Percentiles rank a stretch among this genome's conserved stretches.
phyloP scores from a whole-genome alignment of 2,797 vertebrate genomes.

The Botia kubotai region DNA sequence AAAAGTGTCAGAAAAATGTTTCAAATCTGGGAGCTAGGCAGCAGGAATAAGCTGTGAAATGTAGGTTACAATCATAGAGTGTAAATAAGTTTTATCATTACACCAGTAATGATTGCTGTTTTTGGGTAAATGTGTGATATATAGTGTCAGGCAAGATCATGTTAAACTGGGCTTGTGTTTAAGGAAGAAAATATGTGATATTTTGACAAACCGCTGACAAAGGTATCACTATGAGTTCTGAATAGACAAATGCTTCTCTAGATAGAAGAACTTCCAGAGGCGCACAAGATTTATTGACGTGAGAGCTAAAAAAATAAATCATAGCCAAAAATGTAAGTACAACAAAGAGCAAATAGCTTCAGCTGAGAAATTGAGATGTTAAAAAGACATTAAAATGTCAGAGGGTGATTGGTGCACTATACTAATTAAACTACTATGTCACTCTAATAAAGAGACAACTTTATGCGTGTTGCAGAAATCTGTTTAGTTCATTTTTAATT shows the following conservation, averaged over 20 bases:
- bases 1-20: too few species aligned
- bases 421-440: not conserved
- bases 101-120: not conserved
- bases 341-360: not conserved
- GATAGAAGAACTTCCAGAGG: not conserved
- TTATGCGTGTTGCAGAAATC: not conserved
- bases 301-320: not conserved
- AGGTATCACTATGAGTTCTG: not conserved
- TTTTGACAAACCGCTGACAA: not conserved
- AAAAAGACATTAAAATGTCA: not conserved
- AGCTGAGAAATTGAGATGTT: not conserved
- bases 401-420: not conserved
- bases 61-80: too few species aligned
- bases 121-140: too few species aligned
- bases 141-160: not conserved
- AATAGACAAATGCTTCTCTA: not conserved
- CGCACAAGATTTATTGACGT: not conserved
- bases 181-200: not conserved
- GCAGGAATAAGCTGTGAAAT: too few species aligned
- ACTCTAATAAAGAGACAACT: not conserved
- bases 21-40: too few species aligned
- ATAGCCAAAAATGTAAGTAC: not conserved
- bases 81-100: too few species aligned
- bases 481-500: not conserved
- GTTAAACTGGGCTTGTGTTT: not conserved